These are phyloP conservation scores for Brachyhypopomus gauderio DNA, from an alignment of 2,113 vertebrate genomes.

Conservation along the genomic window DNA sequence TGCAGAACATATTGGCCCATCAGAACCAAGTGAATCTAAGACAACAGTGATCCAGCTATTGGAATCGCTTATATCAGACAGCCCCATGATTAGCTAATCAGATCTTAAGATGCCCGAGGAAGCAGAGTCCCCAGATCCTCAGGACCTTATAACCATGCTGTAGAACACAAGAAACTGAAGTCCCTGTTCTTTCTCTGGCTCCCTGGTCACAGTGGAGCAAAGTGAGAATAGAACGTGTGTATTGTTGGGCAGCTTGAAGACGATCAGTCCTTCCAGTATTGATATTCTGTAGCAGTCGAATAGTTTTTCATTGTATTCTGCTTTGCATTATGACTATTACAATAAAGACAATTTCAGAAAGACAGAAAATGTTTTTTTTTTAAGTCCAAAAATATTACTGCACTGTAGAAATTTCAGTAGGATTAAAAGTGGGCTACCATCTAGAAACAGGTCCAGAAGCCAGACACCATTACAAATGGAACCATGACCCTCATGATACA, in stretches of 20 bases:
- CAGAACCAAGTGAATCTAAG: not conserved
- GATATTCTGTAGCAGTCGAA: too few relatives aligned
- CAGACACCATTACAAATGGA: too few relatives aligned
- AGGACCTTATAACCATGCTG: too few relatives aligned
- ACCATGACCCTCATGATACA: too few relatives aligned
- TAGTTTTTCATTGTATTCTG: too few relatives aligned
- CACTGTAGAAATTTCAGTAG: not conserved
- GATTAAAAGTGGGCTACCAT: not conserved
- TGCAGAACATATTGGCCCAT: not conserved
- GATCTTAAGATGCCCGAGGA: not conserved
- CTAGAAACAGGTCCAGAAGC: too few relatives aligned
- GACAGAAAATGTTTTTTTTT: too few relatives aligned
- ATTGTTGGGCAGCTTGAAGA: not conserved
- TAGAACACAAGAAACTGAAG: too few relatives aligned
- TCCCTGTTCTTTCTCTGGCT: not conserved
- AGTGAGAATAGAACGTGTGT: not conserved
- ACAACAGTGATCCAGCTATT: constrained; percentile 9
- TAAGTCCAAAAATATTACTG: not conserved
- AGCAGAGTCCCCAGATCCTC: too few relatives aligned
- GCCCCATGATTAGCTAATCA: not conserved
- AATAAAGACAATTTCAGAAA: too few relatives aligned
- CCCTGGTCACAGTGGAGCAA: not conserved
- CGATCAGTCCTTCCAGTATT: too few relatives aligned
- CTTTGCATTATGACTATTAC: too few relatives aligned
- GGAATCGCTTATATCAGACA: constrained; percentile 17